Percentiles rank a stretch among this genome's conserved stretches.
phyloP scores from a whole-genome alignment of 2,797 vertebrate species.

The Catharus ustulatus region DNA sequence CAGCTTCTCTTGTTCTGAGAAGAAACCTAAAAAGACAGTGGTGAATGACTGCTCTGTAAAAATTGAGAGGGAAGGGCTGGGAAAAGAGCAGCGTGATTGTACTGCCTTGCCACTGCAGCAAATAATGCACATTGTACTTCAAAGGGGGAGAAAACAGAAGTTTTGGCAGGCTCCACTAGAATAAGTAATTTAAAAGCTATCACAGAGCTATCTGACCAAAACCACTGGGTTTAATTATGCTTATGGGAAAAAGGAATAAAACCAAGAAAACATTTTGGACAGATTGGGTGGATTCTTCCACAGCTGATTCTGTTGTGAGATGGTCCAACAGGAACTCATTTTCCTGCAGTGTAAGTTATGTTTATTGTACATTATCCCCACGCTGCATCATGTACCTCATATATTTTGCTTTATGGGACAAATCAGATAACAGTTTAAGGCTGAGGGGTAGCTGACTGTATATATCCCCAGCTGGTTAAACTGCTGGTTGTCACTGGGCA shows the following conservation, averaged over 20 bases:
- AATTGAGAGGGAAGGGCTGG: background rate
- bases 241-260: background rate
- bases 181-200: conserved; percentile 1
- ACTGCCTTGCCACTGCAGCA: background rate
- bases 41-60: background rate
- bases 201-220: background rate
- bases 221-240: background rate
- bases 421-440: conserved; percentile 60
- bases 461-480: conserved; percentile 61
- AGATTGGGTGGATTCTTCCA: background rate
- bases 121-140: background rate
- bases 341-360: conserved; percentile 34
- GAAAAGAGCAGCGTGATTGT: background rate
- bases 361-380: conserved; percentile 57
- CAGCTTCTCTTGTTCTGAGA: background rate
- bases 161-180: background rate
- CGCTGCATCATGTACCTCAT: conserved; percentile 40
- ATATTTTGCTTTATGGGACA: conserved; percentile 66
- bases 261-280: background rate
- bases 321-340: conserved; percentile 21
- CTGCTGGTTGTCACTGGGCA: conserved; percentile 55
- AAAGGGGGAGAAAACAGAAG: background rate
- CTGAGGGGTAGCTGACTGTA: conserved; percentile 42
- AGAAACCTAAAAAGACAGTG: background rate
- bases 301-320: background rate